A percentile compares a stretch with the other conserved stretches of the same genome.
These are phyloP conservation scores for Melipona beecheii DNA, from an alignment of 2,888 invertebrate genomes.

Conservation along the genomic window DNA sequence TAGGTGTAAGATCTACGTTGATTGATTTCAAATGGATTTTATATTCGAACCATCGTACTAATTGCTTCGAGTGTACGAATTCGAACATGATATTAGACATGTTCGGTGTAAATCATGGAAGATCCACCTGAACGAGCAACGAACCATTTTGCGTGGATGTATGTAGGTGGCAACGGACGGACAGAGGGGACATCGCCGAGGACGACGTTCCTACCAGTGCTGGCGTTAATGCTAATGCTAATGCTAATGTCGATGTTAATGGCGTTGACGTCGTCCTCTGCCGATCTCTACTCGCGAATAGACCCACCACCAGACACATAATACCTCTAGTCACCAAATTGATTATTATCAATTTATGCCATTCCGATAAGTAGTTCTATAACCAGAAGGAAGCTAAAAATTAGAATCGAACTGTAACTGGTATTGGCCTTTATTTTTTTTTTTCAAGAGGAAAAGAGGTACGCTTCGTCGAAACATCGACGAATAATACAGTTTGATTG, in stretches of 20 bases:
- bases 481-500: too few species aligned
- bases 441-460: background rate
- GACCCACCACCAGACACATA: conserved; percentile 68
- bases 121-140: conserved; percentile 54
- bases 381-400: conserved; percentile 14
- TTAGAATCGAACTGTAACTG: background rate
- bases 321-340: conserved; percentile 67
- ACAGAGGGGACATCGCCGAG: conserved; percentile 53
- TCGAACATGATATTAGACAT: conserved; percentile 36
- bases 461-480: too few species aligned
- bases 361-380: conserved; percentile 75
- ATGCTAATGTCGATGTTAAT: conserved; percentile 75
- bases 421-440: background rate
- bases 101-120: conserved; percentile 52
- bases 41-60: too few species aligned
- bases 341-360: conserved; percentile 77
- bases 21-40: background rate
- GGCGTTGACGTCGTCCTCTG: conserved; percentile 66
- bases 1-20: too few species aligned
- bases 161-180: conserved; percentile 40
- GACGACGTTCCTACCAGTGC: conserved; percentile 74
- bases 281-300: conserved; percentile 67
- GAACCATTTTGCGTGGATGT: conserved; percentile 55
- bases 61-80: conserved; percentile 7
- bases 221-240: conserved; percentile 77